Evolutionary conservation across 2,797 vertebrate species (phyloP).

Genomic region (Macropus fuliginosus): DNA sequence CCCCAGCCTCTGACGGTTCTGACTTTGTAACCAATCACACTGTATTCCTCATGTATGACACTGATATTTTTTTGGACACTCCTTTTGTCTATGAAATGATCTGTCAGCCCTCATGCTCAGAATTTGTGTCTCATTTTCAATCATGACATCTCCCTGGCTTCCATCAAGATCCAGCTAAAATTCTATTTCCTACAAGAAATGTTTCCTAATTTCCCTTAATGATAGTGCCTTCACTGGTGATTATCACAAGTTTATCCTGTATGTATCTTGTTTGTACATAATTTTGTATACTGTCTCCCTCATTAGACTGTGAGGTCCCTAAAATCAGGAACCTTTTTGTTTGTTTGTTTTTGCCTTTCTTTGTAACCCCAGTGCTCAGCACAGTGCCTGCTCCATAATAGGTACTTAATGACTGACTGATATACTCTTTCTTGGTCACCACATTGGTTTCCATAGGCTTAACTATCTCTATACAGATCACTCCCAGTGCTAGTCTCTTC

Average conservation of each 20-base stretch:
- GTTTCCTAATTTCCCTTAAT: background rate
- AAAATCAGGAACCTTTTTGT: background rate
- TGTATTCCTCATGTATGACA: background rate
- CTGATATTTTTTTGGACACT: background rate
- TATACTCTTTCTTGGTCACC: background rate
- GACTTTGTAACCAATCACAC: background rate
- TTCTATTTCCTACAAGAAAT: background rate
- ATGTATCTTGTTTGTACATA: background rate
- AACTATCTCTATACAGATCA: no score
- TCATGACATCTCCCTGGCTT: background rate
- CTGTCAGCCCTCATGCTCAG: background rate
- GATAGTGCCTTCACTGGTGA: background rate
- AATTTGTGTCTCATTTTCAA: background rate
- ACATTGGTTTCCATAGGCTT: no score
- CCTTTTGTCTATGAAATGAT: background rate
- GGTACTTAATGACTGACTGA: background rate
- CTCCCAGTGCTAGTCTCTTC: no score
- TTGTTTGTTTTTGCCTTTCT: background rate
- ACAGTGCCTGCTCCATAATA: background rate
- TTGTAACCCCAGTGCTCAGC: background rate
- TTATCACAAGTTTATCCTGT: background rate
- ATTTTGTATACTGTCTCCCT: background rate
- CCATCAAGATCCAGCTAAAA: background rate
- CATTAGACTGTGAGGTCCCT: background rate
- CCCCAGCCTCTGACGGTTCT: background rate